Evolutionary conservation across 2,888 invertebrate species (phyloP).

Genomic region (Gisinianus flammeolus): DNA sequence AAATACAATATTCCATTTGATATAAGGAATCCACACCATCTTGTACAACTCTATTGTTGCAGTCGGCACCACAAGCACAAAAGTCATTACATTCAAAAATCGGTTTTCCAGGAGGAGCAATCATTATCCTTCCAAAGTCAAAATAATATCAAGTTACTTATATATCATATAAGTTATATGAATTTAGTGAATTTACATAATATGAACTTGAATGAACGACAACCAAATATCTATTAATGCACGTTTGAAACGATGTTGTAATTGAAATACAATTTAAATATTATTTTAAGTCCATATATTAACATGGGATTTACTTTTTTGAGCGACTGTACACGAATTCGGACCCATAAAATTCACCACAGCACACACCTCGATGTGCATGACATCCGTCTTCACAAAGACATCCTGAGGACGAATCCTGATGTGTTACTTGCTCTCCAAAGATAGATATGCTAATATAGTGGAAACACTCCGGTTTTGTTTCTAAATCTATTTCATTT

Average conservation of each 20-base stretch:
- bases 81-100: slow-evolving; percentile 34
- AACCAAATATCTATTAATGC: no score
- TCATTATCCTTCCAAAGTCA: background rate
- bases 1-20: slow-evolving; percentile 13
- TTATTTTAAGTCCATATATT: no score
- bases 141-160: background rate
- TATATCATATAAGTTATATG: no score
- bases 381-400: slow-evolving; percentile 4
- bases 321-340: slow-evolving; percentile 26
- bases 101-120: slow-evolving; percentile 1
- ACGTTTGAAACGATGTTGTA: no score
- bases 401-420: slow-evolving; percentile 6
- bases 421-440: background rate
- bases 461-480: slow-evolving; percentile 3
- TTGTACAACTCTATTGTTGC: slow-evolving; percentile 28
- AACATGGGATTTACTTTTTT: no score
- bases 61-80: slow-evolving; percentile 17
- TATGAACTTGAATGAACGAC: no score
- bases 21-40: slow-evolving; percentile 13
- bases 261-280: no score
- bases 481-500: slow-evolving; percentile 23
- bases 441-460: slow-evolving; percentile 1
- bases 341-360: background rate
- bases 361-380: background rate
- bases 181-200: no score